Conservation (phyloP, 1,140 invertebrate species). For the Sarcophaga bullata region DNA sequence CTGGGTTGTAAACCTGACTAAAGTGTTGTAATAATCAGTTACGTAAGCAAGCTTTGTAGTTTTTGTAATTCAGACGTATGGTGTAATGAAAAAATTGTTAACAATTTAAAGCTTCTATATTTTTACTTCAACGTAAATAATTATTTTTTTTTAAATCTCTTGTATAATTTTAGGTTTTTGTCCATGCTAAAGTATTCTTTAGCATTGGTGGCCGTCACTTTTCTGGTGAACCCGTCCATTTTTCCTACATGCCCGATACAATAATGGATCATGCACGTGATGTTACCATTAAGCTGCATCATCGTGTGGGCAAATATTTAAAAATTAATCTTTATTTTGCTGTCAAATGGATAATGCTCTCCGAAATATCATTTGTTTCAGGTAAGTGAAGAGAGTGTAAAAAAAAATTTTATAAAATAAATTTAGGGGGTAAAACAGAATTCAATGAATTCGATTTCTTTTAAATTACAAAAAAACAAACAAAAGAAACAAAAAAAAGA, state of each 20-base stretch:
- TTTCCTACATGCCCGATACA: conserved; percentile 81
- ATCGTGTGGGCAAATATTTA: conserved; percentile 79
- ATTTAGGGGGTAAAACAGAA: neutral
- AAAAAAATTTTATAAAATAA: conserved; percentile 14
- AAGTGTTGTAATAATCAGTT: no score
- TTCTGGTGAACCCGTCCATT: conserved; percentile 68
- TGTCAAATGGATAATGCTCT: conserved; percentile 87
- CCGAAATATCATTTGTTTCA: conserved; percentile 84
- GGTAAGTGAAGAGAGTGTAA: conserved; percentile 67
- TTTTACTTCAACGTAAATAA: conserved; percentile 12
- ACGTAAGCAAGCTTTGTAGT: no score
- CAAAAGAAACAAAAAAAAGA: no score
- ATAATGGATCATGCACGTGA: conserved; percentile 84
- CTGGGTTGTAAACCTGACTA: no score
- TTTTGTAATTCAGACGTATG: no score
- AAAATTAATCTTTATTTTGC: conserved; percentile 87
- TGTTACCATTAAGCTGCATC: conserved; percentile 83
- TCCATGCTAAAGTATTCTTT: conserved; percentile 76
- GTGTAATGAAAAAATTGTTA: no score
- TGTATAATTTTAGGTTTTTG: conserved; percentile 71
- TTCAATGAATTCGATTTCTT: no score
- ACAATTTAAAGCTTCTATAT: no score
- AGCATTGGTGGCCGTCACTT: conserved; percentile 80
- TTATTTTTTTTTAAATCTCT: neutral
- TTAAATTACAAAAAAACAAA: no score